Evolutionary conservation across 2,113 vertebrate species (phyloP).

Genomic region (Henicopernis longicauda): DNA sequence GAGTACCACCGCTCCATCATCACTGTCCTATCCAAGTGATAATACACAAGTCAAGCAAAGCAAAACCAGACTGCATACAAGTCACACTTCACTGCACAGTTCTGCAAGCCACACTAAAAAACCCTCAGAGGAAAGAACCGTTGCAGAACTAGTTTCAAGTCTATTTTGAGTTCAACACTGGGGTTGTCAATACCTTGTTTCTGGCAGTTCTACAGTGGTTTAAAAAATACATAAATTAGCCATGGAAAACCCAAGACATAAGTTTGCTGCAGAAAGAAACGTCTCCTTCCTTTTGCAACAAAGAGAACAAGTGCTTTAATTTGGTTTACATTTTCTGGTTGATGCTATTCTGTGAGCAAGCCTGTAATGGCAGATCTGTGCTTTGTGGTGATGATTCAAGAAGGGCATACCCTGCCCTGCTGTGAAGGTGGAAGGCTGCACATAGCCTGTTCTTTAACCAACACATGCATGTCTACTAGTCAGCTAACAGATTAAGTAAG

Average conservation of each 20-base stretch:
- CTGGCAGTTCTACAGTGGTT: background rate
- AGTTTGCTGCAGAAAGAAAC: background rate
- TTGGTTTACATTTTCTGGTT: background rate
- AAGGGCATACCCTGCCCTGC: background rate
- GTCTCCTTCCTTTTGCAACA: background rate
- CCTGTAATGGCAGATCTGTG: background rate
- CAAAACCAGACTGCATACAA: background rate
- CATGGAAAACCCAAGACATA: background rate
- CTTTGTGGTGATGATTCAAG: background rate
- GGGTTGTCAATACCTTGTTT: slow-evolving; percentile 26
- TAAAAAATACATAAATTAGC: slow-evolving; percentile 12
- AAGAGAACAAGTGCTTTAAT: background rate
- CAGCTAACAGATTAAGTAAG: background rate
- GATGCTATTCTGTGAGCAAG: background rate
- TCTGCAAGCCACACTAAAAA: background rate
- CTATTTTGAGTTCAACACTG: background rate
- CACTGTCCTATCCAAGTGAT: background rate
- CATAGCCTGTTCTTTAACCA: background rate
- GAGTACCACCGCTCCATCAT: background rate
- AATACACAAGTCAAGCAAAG: background rate
- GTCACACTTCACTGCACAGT: slow-evolving; percentile 42
- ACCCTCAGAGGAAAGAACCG: background rate
- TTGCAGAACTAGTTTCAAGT: background rate
- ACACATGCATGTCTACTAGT: background rate
- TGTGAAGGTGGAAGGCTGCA: background rate